Base-by-base conservation (phyloP, 2,888 invertebrate genomes). In the Aporophyla nigra region DNA sequence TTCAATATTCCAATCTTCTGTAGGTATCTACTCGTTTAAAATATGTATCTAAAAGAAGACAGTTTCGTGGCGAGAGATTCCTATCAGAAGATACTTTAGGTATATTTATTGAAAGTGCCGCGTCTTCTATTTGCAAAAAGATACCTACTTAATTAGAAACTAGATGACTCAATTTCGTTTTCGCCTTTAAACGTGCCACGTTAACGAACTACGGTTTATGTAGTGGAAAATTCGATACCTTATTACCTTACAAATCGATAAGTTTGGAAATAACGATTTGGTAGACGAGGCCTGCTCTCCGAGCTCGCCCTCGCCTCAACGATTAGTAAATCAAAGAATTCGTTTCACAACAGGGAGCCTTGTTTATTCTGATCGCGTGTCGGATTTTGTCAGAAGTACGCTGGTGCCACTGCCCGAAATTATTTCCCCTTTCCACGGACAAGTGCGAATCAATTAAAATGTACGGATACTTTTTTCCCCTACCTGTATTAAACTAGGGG, bases 241-340 rank as follows among this genome's bases (percentile, higher is more conserved):
- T 78, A 78, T 79, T 85, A 80, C 70, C 76, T 85, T 85, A 71
- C 40, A 75, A 87, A 87, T 87, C 86, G 81, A 87, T 83, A 79
- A 81, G 46, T 87, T 83, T 75, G 63, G 54, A 72, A 80, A 78
- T 80, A 87, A 85, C 77, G 71, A 68, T 76, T 74, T 5, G 24
- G 46, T 53, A 7, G 68, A 56, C 54, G 69, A 71, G 46, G 59
- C 61, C 59, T 54, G 24, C 14, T 9, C 56, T 27, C 54, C 40
- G 9, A 46, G 58, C 46, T 67, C 76, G 68, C 49, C 68, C 46
- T 67, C 76, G 68, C 49, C 68, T 77, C 63, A 67, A 74, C 66
- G 73, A 66, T 87, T 76, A 63, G 54, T 68, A 76, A 86, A 86
- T 82, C 68, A 78, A 80, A 74, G 51, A 51, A 76, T 76, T 80